Evolutionary conservation across 2,888 invertebrate genomes (phyloP), one percentile per base, ranked within the genome.

Genomic region (Parnassius smintheus): DNA sequence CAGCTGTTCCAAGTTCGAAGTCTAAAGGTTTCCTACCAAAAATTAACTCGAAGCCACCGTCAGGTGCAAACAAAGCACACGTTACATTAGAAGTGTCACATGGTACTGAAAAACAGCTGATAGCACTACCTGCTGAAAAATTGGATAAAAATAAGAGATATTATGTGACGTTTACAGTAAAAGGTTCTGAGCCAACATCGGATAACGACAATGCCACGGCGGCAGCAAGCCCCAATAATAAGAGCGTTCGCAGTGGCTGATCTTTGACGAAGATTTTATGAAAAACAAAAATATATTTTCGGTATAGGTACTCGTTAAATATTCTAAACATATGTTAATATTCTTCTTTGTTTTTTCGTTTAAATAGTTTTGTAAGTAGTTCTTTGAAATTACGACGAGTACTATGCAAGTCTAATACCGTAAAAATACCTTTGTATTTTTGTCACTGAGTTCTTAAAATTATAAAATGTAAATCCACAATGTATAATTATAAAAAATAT

Each of bases 151-250:
- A 96, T 81, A 98, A 97, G 86, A 93, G 96, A 78, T 98, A 98
- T 87, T 97, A 97, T 83, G 97, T 98, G 65, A 98, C 97, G 57
- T 97, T 98, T 80, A 97, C 97, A 44, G 97, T 98, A 3, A 96
- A 96, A 83, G 96, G 96, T 58, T 93, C 93, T 2, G 92, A 92
- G 65, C 91, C 91, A 42, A 89, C 93, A n/a, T 90, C 91, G 0
- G 94, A 94, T 55, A 92, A 87, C 64, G 92, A 92, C 54, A 92
- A 88, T 58, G 77, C 81, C 11, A 82, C 88, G 22, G 84, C 78
- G 70, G 92, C 74, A 75, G 85, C 80, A 75, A 92, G 85, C 71
- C 83, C 68, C 77, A 93, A 83, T 83, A 86, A 80, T 9, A 90
- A 89, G 72, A 79, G 80, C 67, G 82, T 83, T 4, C 86, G 82